Evolutionary conservation across 2,797 vertebrate species (phyloP), one percentile per base, ranked within the genome.

Genomic region (Coilia nasus): DNA sequence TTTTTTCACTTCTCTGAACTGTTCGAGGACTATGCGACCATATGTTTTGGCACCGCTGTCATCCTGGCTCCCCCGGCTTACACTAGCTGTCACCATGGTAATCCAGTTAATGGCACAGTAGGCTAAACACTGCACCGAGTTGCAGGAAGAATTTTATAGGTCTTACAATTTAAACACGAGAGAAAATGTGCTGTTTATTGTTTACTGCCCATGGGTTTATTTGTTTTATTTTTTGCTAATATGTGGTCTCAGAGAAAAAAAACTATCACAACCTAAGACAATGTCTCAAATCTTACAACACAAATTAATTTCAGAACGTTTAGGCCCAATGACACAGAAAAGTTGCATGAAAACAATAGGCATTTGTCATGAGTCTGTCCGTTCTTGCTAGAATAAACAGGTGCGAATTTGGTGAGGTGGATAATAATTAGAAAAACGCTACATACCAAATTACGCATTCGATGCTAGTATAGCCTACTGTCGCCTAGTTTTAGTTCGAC

Each of bases 101-200:
- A 85, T 86, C 81, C 83, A 81, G 84, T 88, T 86, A 88, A 17
- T 31, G 62, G 44, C 54, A 62, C n/a, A 57, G 62, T 64, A 50
- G 35, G 17, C 31, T 11, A 28, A 85, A 56, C 81, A 62, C 59
- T 11, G 64, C 57, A 21, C 21, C 67, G 59, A 47, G 2, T 21
- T 83, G 21, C 64, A 67, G 67, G 17, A 57, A 2, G 19, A 11
- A 41, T 41, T 41, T 41, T 41, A 41, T 41, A 59, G 57, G 57
- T 21, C 57, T 17, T 19, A 6, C 2, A 3, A 59, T 59, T 59
- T 59, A 19, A 59, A 59, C 57, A 59, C 17, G 57, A 19, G 57
- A 1, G 57, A 3, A 54, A 54, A 54, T 54, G 10, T 41, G 5
- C 5, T 41, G 35, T 41, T 41, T 41, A 41, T 41, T 41, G 35